A percentile compares a stretch with the other conserved stretches of the same genome.
These are phyloP conservation scores for Melospiza melodia DNA, from an alignment of 2,113 vertebrate genomes.

Conservation along the genomic window DNA sequence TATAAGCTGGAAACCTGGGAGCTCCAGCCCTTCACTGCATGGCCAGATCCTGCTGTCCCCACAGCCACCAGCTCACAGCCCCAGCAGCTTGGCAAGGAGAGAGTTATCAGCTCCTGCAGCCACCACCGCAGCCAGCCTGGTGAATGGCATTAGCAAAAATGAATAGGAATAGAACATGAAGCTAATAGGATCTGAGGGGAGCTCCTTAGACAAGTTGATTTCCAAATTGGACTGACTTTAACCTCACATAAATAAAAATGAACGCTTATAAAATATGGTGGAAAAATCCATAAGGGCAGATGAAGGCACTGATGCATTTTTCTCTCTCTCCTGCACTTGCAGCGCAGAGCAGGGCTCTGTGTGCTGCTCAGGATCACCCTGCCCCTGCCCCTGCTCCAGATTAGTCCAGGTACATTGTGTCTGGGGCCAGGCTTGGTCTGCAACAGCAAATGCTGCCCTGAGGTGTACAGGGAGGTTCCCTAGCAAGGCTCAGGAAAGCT, in stretches of 20 bases:
- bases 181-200: conserved; percentile 59
- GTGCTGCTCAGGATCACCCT: neutral
- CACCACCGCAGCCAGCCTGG: neutral
- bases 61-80: fast-evolving
- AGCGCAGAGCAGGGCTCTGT: neutral
- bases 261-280: conserved; percentile 45
- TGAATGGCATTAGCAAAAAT: conserved; percentile 61
- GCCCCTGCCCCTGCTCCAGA: neutral
- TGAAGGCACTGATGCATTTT: neutral
- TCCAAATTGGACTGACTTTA: conserved; percentile 66
- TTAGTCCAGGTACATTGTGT: neutral
- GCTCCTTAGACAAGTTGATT: conserved; percentile 61
- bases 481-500: neutral
- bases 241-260: conserved; percentile 63
- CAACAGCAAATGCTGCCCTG: neutral
- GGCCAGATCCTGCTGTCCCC: neutral
- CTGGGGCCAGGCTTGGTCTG: neutral
- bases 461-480: neutral
- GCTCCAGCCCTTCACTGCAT: neutral
- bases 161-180: conserved; percentile 57
- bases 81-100: neutral
- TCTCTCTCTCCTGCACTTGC: neutral
- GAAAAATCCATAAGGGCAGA: conserved; percentile 54
- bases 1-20: neutral
- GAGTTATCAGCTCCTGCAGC: neutral